Evolutionary conservation across 1,140 invertebrate genomes (phyloP), one percentile per base, ranked within the genome.

Genomic region (Diuraphis noxia): DNA sequence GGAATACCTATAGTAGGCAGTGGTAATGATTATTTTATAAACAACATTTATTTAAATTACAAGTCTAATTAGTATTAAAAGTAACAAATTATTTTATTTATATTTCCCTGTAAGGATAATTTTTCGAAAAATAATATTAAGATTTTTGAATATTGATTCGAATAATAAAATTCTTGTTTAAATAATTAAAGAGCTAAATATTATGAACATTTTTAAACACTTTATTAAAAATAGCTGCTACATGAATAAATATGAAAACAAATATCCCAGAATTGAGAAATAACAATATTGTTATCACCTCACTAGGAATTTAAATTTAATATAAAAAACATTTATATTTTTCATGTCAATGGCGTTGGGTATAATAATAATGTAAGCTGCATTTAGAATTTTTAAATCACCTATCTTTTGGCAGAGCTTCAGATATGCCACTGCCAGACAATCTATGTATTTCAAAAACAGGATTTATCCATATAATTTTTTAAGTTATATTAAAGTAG

Each of bases 401-500:
- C 13, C 30, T n/a, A 72, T 72, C 4, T 0, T 5, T 72, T n/a
- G 56, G 56, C 13, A 10, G 23, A 72, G 56, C n/a, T 72, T n/a
- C 13, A 72, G 13, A 72, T 72, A 72, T 72, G 56, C 30, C 56
- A 72, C n/a, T 72, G 13, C 30, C 56, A 72, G 56, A 72, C 56
- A 72, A 72, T 72, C 30, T 72, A 63, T n/a, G 56, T 72, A 6
- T 17, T 72, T 72, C 30, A n/a, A 13, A 1, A 4, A 1, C 13
- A 13, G 56, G 10, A n/a, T n/a, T n/a, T 13, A n/a, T 13, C 10
- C 13, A 72, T 34, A 72, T n/a, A 6, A 46, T n/a, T 72, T 72
- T 72, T 72, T n/a, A 34, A 72, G n/a, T 72, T n/a, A n/a, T n/a
- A 72, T n/a, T 72, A 72, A 72, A 72, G 56, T 72, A 72, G 56